Evolutionary conservation across 2,113 vertebrate genomes (phyloP), one percentile per base, ranked within the genome.

Genomic region (Calypte anna): DNA sequence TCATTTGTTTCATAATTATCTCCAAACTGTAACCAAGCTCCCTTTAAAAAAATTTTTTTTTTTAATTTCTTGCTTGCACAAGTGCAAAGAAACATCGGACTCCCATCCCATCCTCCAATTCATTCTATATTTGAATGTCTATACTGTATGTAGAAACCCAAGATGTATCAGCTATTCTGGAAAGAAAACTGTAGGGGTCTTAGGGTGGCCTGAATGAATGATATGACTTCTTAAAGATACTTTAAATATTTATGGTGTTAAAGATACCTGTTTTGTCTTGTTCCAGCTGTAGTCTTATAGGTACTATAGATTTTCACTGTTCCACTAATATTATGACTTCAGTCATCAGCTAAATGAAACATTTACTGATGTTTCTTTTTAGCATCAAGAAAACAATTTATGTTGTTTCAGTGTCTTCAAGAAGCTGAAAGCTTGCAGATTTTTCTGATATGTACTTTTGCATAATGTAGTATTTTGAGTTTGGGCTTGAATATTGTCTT

Each of bases 271-370:
- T 25, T 80, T 82, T 66, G 11, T 51, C 48, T 0, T 0, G n/a
- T 40, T 44, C 13, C 25, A 3, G 17, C 7, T 50, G 10, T 58
- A 50, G 25, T 69, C 0, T 0, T 53, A 48, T 53, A 31, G 1
- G 0, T 55, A 5, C 61, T 66, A 18, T 38, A 76, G 33, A 36
- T 36, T 80, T 91, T 87, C 23, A 30, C 7, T 28, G 12, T 74
- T 86, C 24, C 44, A 23, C 28, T n/a, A 33, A 21, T 19, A 44
- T 0, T 0, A 31, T 0, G 0, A 31, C 17, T 75, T 93, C 0
- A 0, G 30, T 57, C 16, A 64, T 73, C 22, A 38, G 23, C 15
- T 79, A 46, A 31, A 61, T 70, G 80, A 51, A 67, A 55, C 27
- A 66, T 73, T 83, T 3, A 1, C 15, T 27, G 19, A 24, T 91